Evolutionary conservation across 2,888 invertebrate genomes (phyloP), one percentile per base, ranked within the genome.

Genomic region (Plagodis pulveraria): DNA sequence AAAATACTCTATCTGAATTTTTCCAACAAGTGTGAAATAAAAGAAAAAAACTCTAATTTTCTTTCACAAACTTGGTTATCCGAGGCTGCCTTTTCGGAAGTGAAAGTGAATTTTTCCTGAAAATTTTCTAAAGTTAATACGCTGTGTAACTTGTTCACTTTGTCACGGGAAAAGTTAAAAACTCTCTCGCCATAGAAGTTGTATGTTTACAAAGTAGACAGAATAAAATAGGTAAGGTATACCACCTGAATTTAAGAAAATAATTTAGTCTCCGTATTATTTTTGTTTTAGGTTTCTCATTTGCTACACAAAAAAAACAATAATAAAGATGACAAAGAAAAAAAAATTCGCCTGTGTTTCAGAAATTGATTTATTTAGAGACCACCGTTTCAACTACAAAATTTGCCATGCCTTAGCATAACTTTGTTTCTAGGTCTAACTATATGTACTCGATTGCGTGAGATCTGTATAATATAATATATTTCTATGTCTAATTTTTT

Each of bases 71-170:
- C 73, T 73, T 67, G 41, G 70, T 75, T 71, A 69, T 58, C 66
- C 56, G 56, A 53, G 44, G 60, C 57, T 54, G 50, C 60, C 62
- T 66, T 68, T 66, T 63, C 54, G 55, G 56, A 53, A 60, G 58
- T 58, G 51, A 66, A 56, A 68, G 66, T 73, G 70, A 73, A 66
- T 66, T 71, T 68, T 65, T 68, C 65, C 55, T 69, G 58, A 66
- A 56, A 62, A 68, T 65, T 76, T 74, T 76, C 64, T 63, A 66
- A 77, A 73, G 72, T 75, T 73, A 68, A 73, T 65, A 58, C 66
- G 63, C 67, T 59, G 63, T 67, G 63, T 57, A 76, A 71, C 65
- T 75, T 71, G 46, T 50, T 54, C 65, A 52, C 70, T 69, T 67
- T 70, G 58, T 65, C 64, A 46, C 12, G 50, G 45, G 40, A 22